Evolutionary conservation across 2,797 vertebrate genomes (phyloP).

Genomic region (Tauraco hartlaubi): DNA sequence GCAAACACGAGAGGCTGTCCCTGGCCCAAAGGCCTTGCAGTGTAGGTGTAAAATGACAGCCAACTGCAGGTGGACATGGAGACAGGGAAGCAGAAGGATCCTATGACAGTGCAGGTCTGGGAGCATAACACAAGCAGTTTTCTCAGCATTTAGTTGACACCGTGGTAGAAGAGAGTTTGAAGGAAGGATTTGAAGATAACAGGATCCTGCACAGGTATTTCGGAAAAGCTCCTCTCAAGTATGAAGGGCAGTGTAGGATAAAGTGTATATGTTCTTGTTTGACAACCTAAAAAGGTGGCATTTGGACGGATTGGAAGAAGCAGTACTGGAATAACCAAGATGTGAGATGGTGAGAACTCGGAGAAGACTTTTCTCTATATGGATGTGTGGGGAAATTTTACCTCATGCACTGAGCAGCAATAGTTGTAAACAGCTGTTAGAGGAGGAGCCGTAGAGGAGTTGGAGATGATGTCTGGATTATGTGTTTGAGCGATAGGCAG

Average conservation of each 20-base stretch:
- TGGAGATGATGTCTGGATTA: not conserved
- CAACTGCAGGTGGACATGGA: not conserved
- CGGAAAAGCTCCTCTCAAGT: not conserved
- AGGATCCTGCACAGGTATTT: not conserved
- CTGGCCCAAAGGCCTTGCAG: not conserved
- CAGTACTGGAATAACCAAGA: not conserved
- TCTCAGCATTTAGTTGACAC: not conserved
- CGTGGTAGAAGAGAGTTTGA: not conserved
- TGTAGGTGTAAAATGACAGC: not conserved
- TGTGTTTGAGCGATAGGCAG: not conserved
- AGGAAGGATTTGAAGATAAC: not conserved
- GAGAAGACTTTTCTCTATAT: not conserved
- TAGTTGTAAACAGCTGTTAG: not conserved
- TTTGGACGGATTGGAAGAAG: not conserved
- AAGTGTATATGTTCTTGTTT: not conserved
- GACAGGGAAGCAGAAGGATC: not conserved
- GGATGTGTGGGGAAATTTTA: not conserved
- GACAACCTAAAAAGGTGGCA: not conserved
- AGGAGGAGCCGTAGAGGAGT: not conserved
- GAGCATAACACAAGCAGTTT: not conserved
- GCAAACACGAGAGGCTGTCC: not conserved
- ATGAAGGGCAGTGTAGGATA: not conserved
- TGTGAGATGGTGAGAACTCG: not conserved
- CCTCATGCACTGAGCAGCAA: not conserved
- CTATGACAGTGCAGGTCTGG: not conserved